Evolutionary conservation across 1,140 invertebrate genomes (phyloP), one percentile per base, ranked within the genome.

Genomic region (Ridgeia piscesae): DNA sequence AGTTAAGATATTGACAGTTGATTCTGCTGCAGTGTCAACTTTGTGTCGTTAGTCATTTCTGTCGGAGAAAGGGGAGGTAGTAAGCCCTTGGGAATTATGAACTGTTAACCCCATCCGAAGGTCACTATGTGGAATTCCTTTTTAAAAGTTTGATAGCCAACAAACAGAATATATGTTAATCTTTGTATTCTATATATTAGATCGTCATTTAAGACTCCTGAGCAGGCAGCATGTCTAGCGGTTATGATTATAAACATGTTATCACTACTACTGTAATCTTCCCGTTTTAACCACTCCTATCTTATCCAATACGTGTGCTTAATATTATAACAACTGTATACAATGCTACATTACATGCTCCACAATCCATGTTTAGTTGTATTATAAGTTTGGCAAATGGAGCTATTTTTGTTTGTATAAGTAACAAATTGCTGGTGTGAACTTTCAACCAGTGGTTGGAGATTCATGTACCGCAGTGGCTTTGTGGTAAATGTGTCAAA

Each of bases 371-470:
- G 11, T 77, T 77, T 77, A 77, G 58, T 77, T 77, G 58, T 77
- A 77, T 77, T 77, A 77, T 77, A 77, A 77, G 58, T 77, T 77
- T 77, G 58, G 58, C 58, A 77, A 77, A 77, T 77, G 58, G 58
- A 77, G 58, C 58, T 77, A 31, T 77, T 77, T 77, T 27, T 77
- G 58, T 77, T 77, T 77, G 58, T 77, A 77, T 77, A 77, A 77
- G 58, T 77, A 77, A 77, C 27, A 2, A 27, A 77, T 77, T 21
- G 58, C 58, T 77, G 58, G 11, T 77, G 27, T 21, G 58, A 21
- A 21, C 27, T 21, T 77, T 77, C 58, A 77, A 77, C 58, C 17
- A 77, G 17, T 21, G 27, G 27, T 77, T 77, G 58, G 58, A 77
- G 27, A 21, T 27, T 4, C 27, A 0, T 21, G 27, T 77, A 21